Base-by-base conservation (phyloP, 2,113 vertebrate species). In the Cricetomys ansorgei region DNA sequence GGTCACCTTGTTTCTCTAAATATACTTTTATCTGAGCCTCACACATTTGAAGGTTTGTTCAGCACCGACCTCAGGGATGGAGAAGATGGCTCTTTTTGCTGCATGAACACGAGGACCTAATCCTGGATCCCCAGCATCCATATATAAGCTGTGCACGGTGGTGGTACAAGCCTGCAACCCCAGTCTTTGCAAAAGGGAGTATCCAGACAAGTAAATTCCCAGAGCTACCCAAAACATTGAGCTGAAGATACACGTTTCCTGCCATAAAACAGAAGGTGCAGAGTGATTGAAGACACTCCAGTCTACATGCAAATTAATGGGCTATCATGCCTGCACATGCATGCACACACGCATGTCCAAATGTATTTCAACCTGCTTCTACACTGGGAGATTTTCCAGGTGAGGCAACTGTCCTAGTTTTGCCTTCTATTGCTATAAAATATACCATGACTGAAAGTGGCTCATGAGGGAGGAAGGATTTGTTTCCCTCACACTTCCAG, bases 41-140 rank as follows among this genome's bases (percentile, higher is more conserved):
- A 17, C 57, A 83, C n/a, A 43, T 64, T 21, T 45, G 25, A 53
- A 40, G 3, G 0, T 7, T 15, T 25, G 27, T 34, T 91, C 31
- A 16, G 37, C 67, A 31, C 43, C 0, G 0, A 21, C 7, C 0
- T 43, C 43, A 34, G 25, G 15, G 40, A 64, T 11, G 31, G 25
- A 84, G 57, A 15, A 64, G 25, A 84, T 64, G 27, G 7, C 59
- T 64, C 59, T 43, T 12, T 40, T 43, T 43, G 10, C 23, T 29
- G 12, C 7, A 29, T 3, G 29, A 59, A 7, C 13, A 5, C 29
- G n/a, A 62, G n/a, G 5, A 43, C 5, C 45, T 48, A 40, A 27
- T 83, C 6, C 23, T 25, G 15, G 37, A 57, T 59, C 53, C 37
- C 23, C 55, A 81, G 12, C n/a, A n/a, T 10, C 50, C 34, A 80